These are phyloP conservation scores for Anableps anableps DNA, from an alignment of 2,797 vertebrate genomes.

Conservation along the genomic window DNA sequence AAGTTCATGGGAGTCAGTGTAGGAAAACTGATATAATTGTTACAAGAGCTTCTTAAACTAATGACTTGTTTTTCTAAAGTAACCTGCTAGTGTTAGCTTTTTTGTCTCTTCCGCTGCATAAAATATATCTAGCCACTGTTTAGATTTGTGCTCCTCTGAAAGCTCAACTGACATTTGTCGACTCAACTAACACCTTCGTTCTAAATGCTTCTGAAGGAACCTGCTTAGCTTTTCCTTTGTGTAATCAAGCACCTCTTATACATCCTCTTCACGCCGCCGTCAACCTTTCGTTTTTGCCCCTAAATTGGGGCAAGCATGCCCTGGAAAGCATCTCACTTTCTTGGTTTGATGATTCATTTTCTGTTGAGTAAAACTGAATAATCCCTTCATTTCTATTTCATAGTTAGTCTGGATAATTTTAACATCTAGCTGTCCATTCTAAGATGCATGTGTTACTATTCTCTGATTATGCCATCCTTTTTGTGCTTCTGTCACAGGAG, in stretches of 20 bases:
- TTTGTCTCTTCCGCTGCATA: conserved; percentile 12
- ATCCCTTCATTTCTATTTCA: conserved; percentile 9
- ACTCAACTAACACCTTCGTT: conserved; percentile 10
- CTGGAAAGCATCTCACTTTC: conserved; percentile 56
- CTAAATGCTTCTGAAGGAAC: conserved; percentile 1
- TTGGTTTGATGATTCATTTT: conserved; percentile 44
- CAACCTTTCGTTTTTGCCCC: conserved; percentile 57
- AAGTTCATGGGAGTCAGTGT: conserved; percentile 13
- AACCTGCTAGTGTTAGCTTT: conserved; percentile 21
- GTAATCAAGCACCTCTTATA: conserved; percentile 9
- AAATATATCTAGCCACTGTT: conserved; percentile 4
- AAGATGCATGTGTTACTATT: conserved; percentile 18
- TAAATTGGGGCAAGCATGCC: conserved; percentile 36
- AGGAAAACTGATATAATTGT: conserved; percentile 4
- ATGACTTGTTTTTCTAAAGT: conserved; percentile 20
- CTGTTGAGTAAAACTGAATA: conserved; percentile 26
- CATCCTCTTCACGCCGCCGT: conserved; percentile 45
- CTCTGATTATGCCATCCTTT: neutral
- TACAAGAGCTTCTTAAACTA: conserved; percentile 24
- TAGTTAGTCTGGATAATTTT: conserved; percentile 7
- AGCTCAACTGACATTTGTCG: neutral
- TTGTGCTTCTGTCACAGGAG: conserved; percentile 8
- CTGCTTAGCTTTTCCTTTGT: conserved; percentile 4
- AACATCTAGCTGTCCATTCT: neutral
- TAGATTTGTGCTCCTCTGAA: conserved; percentile 7